Conservation (phyloP, 2,113 vertebrate genomes). For the Stomatorhinus ivindoensis region DNA sequence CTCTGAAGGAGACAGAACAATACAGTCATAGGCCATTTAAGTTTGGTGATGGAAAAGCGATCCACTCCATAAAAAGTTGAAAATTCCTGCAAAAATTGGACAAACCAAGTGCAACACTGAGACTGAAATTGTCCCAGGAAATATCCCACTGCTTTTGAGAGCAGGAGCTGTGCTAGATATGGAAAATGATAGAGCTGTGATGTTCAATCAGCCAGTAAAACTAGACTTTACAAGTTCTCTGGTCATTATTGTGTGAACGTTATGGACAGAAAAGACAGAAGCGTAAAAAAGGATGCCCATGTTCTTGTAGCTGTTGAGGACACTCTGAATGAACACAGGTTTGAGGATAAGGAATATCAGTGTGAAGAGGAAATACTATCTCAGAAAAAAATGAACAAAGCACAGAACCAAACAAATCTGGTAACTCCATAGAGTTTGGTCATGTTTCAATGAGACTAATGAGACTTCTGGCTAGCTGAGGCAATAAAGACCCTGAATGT, state of each 20-base stretch:
- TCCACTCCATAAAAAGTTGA: slow-evolving; percentile 19
- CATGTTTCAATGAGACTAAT: background rate
- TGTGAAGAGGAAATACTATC: too few species aligned
- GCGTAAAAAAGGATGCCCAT: background rate
- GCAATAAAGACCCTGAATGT: background rate
- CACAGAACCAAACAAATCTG: too few species aligned
- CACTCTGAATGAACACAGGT: background rate
- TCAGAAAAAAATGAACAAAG: background rate
- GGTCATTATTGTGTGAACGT: slow-evolving; percentile 19
- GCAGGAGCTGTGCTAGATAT: slow-evolving; percentile 3
- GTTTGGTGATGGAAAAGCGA: slow-evolving; percentile 19
- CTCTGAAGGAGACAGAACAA: background rate
- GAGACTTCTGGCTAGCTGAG: background rate
- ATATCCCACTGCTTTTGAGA: slow-evolving; percentile 20
- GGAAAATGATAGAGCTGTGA: background rate
- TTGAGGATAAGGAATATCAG: too few species aligned
- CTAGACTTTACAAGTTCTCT: slow-evolving; percentile 11
- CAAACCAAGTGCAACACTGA: slow-evolving; percentile 9
- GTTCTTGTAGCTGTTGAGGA: background rate
- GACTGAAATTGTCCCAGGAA: slow-evolving; percentile 21
- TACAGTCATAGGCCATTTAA: slow-evolving; percentile 10
- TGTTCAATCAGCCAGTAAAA: background rate
- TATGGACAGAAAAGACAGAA: background rate
- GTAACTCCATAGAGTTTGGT: background rate
- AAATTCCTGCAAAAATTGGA: slow-evolving; percentile 7